Conservation (phyloP, 2,797 vertebrate species). For the Poeciliopsis turneri region DNA sequence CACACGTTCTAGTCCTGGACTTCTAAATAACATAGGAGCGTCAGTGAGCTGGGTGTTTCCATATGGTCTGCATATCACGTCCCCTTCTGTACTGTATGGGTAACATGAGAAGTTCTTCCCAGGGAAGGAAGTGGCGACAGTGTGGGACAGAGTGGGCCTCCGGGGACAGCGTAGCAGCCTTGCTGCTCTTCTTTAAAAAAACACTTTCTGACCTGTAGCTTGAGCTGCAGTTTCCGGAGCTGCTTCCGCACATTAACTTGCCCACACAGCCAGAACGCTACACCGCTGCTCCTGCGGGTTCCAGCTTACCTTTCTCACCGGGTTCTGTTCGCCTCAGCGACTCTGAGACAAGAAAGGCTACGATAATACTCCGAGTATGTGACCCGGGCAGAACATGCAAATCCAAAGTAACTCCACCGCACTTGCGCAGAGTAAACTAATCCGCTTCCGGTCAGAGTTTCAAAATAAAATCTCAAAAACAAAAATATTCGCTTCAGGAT, state of each 20-base stretch:
- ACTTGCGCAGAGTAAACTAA: neutral
- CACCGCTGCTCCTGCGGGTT: neutral
- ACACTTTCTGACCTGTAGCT: neutral
- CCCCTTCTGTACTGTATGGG: no score
- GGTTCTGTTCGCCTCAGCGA: slow-evolving; percentile 9
- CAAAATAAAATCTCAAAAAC: slow-evolving; percentile 36
- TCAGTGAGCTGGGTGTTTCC: no score
- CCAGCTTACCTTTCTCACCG: slow-evolving; percentile 42
- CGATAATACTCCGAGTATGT: slow-evolving; percentile 9
- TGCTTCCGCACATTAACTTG: neutral
- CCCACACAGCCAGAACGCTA: neutral
- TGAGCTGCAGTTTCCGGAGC: neutral
- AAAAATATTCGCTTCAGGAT: neutral
- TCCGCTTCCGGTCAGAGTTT: slow-evolving; percentile 36
- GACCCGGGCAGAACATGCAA: slow-evolving; percentile 19
- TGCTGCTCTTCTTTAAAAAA: neutral
- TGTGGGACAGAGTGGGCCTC: neutral
- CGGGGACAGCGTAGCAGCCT: neutral
- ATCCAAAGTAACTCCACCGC: neutral
- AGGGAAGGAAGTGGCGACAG: neutral
- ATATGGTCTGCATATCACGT: no score
- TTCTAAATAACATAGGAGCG: neutral
- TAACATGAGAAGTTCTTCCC: neutral
- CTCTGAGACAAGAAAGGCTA: slow-evolving; percentile 1
- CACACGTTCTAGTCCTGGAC: neutral